phyloP scores from a whole-genome alignment of 2,113 vertebrate species.

The Saimiri boliviensis region DNA sequence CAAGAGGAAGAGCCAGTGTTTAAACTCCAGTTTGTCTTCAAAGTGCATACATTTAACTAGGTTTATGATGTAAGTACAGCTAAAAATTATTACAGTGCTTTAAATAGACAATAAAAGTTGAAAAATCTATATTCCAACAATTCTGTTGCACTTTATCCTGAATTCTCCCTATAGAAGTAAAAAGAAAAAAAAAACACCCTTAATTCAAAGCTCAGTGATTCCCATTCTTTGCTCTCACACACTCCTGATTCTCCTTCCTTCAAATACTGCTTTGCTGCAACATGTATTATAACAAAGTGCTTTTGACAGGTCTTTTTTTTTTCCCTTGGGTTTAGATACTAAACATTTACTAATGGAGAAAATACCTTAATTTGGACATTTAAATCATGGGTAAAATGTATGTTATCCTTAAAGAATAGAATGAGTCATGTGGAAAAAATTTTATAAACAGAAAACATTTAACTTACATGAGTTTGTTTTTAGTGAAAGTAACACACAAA shows the following conservation, averaged over 20 bases:
- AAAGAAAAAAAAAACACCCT: not conserved
- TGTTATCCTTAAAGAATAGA: not conserved
- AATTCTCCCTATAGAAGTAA: not conserved
- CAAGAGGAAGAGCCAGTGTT: not conserved
- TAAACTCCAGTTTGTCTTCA: not conserved
- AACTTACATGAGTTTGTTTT: not conserved
- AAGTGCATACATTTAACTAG: not conserved
- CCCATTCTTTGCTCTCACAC: not conserved
- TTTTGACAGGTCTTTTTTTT: not conserved
- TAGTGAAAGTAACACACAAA: not conserved
- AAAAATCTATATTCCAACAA: not conserved
- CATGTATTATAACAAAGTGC: not conserved
- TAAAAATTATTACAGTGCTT: not conserved
- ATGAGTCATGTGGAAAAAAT: not conserved
- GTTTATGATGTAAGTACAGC: too few species aligned
- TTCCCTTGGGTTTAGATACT: not conserved
- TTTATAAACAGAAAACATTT: not conserved
- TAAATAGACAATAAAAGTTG: not conserved
- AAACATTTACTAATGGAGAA: conserved; percentile 19
- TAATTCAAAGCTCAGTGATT: not conserved
- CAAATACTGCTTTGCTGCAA: not conserved
- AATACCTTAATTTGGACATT: not conserved
- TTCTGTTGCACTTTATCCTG: not conserved
- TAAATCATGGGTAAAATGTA: not conserved
- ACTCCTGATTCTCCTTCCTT: not conserved